These are phyloP conservation scores for Oceanodroma tethys DNA, from an alignment of 2,113 vertebrate genomes.

Conservation along the genomic window DNA sequence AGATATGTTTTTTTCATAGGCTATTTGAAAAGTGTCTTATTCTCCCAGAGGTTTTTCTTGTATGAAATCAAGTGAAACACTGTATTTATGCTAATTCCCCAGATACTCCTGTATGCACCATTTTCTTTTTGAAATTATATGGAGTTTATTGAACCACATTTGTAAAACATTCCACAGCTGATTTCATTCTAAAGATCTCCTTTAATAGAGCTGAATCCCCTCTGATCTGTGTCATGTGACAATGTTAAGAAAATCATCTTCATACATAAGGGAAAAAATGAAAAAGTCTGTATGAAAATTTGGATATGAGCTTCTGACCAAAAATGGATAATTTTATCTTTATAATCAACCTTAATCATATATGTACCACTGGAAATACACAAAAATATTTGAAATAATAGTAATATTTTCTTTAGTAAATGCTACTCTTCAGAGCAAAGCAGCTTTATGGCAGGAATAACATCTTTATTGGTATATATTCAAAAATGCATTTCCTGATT, in stretches of 20 bases:
- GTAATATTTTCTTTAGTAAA: neutral
- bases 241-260: slow-evolving; percentile 64
- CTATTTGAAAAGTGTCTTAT: slow-evolving; percentile 70
- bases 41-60: slow-evolving; percentile 72
- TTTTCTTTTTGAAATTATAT: slow-evolving; percentile 75
- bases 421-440: neutral
- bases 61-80: slow-evolving; percentile 68
- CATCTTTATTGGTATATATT: neutral
- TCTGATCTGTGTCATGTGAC: slow-evolving; percentile 52
- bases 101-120: slow-evolving; percentile 46
- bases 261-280: slow-evolving; percentile 19
- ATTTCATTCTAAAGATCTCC: slow-evolving; percentile 73
- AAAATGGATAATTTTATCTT: neutral
- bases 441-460: neutral
- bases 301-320: neutral
- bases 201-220: slow-evolving; percentile 67
- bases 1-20: slow-evolving; percentile 42
- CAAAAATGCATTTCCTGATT: neutral
- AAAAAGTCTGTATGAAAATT: slow-evolving; percentile 25
- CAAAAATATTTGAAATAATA: neutral
- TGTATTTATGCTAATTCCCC: slow-evolving; percentile 73
- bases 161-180: slow-evolving; percentile 77
- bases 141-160: slow-evolving; percentile 74
- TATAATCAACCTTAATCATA: slow-evolving; percentile 4
- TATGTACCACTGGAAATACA: neutral